These are phyloP conservation scores for Aplysia californica DNA, from an alignment of 1,140 invertebrate genomes.

Conservation along the genomic window DNA sequence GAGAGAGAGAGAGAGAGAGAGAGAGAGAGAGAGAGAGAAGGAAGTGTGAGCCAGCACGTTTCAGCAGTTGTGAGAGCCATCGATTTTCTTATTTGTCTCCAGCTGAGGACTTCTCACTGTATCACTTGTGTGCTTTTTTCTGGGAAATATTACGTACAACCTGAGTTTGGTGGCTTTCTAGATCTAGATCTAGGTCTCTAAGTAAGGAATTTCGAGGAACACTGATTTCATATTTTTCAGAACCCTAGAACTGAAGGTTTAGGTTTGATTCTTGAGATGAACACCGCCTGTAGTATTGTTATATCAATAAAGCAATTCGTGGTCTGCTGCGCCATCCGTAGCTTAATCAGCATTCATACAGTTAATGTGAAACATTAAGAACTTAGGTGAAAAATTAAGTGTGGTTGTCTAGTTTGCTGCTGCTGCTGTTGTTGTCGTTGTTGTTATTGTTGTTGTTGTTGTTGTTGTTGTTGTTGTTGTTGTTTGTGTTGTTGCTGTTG, in stretches of 20 bases:
- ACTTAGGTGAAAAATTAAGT: too few relatives aligned
- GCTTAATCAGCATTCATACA: too few relatives aligned
- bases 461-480: not conserved
- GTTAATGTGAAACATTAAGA: too few relatives aligned
- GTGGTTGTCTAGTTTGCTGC: too few relatives aligned
- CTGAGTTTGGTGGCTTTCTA: not conserved
- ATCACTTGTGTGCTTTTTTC: not conserved
- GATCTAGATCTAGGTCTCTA: not conserved
- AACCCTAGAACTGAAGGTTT: too few relatives aligned
- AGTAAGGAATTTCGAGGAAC: not conserved
- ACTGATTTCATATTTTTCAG: too few relatives aligned
- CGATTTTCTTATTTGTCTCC: not conserved
- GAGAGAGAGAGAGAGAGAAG: conserved; percentile 17
- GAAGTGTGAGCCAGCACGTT: not conserved
- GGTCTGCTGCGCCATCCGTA: too few relatives aligned
- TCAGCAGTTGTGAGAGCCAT: not conserved
- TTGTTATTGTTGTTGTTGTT: too few relatives aligned
- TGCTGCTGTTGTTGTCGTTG: too few relatives aligned
- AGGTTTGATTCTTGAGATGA: too few relatives aligned
- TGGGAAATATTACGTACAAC: not conserved
- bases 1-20: conserved; percentile 27
- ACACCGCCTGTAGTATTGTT: too few relatives aligned
- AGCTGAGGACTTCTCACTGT: not conserved
- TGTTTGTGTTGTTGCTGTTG: not conserved
- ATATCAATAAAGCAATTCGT: too few relatives aligned